Evolutionary conservation across 2,797 vertebrate species (phyloP), one percentile per base, ranked within the genome.

Genomic region (Serranus cabrilla): DNA sequence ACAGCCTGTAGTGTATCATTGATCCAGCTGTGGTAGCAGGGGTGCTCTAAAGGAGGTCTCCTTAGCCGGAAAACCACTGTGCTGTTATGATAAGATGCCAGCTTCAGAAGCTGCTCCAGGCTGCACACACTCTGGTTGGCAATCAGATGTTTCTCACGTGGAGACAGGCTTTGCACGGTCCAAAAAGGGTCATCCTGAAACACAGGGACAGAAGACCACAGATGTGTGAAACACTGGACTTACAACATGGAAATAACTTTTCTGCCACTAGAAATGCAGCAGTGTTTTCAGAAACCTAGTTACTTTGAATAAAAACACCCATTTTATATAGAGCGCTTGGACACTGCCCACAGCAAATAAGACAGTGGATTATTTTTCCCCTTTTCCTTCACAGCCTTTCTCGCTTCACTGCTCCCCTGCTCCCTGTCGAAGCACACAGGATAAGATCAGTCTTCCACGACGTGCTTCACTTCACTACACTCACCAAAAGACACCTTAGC

Each of bases 101-200:
- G 87, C 39, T 94, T 92, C 11, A 99, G 91, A 84, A 99, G 95
- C 70, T 97, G 96, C 16, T 92, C 90, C 87, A 99, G 94, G 83
- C 94, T 97, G 88, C 98, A 98, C 67, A 99, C 88, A 0, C 96
- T 96, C 89, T 99, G 98, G 90, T 98, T 98, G 73, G 88, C 91
- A 14, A 96, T 96, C 71, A 93, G 89, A 27, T 82, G 60, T 56
- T 86, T 93, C 67, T 99, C 97, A 0, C 82, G 84, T 0, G 47
- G 59, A 0, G 96, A 95, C 79, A 99, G 91, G 2, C 88, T 91
- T 46, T 88, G 60, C 0, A 89, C 96, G 0, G 93, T 97, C 97
- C 97, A 97, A 92, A 97, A 99, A 39, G 98, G 98, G 86, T 99
- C 97, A 0, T 94, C 93, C 98, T 99, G 81, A 74, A 82, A 74